Conservation (phyloP, 1,140 invertebrate species). For the Acromyrmex echinatior region DNA sequence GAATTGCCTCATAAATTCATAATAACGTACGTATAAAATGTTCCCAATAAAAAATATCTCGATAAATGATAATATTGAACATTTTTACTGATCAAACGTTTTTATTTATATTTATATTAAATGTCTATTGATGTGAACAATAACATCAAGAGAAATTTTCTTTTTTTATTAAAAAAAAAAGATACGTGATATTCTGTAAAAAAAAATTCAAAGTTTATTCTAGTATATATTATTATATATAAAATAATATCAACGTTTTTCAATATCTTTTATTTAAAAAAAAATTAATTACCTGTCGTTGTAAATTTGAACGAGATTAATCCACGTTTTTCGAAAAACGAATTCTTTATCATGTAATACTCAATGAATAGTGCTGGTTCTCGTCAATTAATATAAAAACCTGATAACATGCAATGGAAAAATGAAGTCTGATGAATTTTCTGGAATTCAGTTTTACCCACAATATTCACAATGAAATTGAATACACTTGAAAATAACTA, state of each 20-base stretch:
- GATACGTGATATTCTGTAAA: not conserved
- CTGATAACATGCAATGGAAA: not conserved
- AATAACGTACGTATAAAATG: not conserved
- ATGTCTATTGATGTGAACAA: not conserved
- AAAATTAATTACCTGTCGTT: not conserved
- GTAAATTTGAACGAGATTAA: not conserved
- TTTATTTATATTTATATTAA: not conserved
- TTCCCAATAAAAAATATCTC: not conserved
- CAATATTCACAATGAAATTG: slow-evolving; percentile 25
- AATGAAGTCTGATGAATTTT: not conserved
- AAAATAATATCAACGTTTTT: not conserved
- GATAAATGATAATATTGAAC: not conserved
- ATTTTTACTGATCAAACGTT: not conserved
- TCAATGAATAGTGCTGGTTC: not conserved
- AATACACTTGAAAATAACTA: not conserved
- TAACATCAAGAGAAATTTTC: slow-evolving; percentile 1
- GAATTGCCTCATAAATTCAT: not conserved
- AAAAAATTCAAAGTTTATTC: not conserved
- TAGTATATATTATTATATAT: not conserved
- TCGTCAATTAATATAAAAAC: slow-evolving; percentile 10
- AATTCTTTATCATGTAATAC: slow-evolving; percentile 27
- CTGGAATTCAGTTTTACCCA: not conserved
- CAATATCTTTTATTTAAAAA: not conserved
- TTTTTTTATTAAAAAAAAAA: slow-evolving; percentile 8
- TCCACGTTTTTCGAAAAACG: slow-evolving; percentile 14